These are phyloP conservation scores for Sphaerophoria taeniata DNA, from an alignment of 2,888 invertebrate species.

Conservation along the genomic window DNA sequence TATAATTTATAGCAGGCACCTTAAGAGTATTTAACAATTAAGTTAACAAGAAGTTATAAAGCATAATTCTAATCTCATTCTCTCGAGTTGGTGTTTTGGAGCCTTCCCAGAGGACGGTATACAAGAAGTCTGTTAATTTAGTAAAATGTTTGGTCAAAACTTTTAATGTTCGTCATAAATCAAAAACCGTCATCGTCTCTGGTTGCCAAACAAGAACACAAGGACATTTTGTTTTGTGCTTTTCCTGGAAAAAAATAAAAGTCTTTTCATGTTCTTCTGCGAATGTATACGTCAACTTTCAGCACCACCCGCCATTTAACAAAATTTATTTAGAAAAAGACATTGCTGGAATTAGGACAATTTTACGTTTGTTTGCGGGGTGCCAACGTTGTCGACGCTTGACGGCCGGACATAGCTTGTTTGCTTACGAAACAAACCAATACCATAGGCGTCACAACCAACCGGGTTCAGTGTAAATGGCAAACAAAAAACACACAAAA, in stretches of 20 bases:
- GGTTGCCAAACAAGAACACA: background rate
- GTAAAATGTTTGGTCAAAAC: constrained; percentile 32
- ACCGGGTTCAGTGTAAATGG: constrained; percentile 24
- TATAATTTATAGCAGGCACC: constrained; percentile 49
- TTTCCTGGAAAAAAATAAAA: constrained; percentile 24
- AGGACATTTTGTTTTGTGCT: background rate
- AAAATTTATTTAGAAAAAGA: background rate
- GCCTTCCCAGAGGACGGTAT: background rate
- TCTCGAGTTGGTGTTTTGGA: background rate
- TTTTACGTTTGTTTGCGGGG: background rate
- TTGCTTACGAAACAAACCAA: background rate
- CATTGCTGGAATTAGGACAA: constrained; percentile 10
- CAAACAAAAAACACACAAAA: constrained; percentile 27
- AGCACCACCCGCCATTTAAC: background rate
- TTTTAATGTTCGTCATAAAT: constrained; percentile 32
- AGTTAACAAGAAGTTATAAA: constrained; percentile 28
- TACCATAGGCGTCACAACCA: too few species aligned
- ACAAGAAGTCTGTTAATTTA: constrained; percentile 12
- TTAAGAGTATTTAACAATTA: constrained; percentile 36
- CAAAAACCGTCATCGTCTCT: constrained; percentile 1
- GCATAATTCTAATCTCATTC: constrained; percentile 44
- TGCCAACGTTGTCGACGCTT: background rate
- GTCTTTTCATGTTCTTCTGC: constrained; percentile 24
- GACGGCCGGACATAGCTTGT: constrained; percentile 43
- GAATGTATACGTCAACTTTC: background rate